Evolutionary conservation across 2,888 invertebrate species (phyloP).

Genomic region (Lasioglossum vierecki): DNA sequence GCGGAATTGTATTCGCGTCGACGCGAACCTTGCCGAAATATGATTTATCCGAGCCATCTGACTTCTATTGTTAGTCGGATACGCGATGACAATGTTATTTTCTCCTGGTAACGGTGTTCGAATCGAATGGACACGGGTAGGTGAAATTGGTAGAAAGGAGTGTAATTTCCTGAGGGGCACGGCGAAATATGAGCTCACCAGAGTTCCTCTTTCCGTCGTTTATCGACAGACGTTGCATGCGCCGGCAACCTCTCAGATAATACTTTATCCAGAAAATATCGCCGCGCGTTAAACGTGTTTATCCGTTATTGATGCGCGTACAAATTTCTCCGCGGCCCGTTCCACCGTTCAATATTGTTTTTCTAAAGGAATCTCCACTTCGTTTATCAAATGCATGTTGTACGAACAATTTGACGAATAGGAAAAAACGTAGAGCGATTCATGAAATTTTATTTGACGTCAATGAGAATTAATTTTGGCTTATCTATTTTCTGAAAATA

Average conservation of each 20-base stretch:
- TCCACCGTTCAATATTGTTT: not conserved
- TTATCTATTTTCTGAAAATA: not conserved
- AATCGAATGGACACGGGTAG: constrained; percentile 50
- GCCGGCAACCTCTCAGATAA: constrained; percentile 30
- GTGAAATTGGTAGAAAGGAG: constrained; percentile 65
- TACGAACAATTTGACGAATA: not conserved
- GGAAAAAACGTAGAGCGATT: too few relatives aligned
- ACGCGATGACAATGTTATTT: constrained; percentile 64
- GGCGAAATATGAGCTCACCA: constrained; percentile 61
- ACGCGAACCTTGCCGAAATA: constrained; percentile 23
- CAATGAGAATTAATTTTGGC: not conserved
- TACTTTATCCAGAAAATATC: constrained; percentile 56
- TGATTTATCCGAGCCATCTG: constrained; percentile 52
- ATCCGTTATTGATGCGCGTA: constrained; percentile 34
- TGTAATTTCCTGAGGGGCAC: constrained; percentile 67
- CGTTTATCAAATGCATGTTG: not conserved
- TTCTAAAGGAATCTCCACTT: not conserved
- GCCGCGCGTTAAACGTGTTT: constrained; percentile 35
- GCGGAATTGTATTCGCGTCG: not conserved
- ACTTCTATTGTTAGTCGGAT: constrained; percentile 52
- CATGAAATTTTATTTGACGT: too few relatives aligned
- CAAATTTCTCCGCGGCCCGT: not conserved
- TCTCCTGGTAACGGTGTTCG: constrained; percentile 53
- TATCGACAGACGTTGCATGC: constrained; percentile 47
- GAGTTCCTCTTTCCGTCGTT: constrained; percentile 59